Base-by-base conservation (phyloP, 1,140 invertebrate species). In the Orius insidiosus region DNA sequence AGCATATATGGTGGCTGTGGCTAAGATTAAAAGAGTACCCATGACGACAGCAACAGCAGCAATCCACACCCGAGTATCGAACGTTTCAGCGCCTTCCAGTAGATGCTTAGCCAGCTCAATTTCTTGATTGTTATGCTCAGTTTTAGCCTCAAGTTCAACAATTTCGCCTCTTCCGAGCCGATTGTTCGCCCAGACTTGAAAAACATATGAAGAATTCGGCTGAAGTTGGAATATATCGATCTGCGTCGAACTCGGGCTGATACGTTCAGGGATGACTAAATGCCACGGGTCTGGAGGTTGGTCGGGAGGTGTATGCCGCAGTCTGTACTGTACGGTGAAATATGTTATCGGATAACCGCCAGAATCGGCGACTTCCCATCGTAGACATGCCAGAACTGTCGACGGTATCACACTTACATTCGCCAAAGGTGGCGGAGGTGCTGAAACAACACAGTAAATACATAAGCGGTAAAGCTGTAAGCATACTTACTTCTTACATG, bases 181-280 rank as follows among this genome's bases (percentile, higher is more conserved):
- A 65, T 88, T 89, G 53, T 74, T 83, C 32, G 84, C 85, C 85
- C 85, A 89, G 49, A 88, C 79, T 59, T 81, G 69, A 67, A 89
- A 87, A 57, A 74, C 71, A 60, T 89, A 89, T 2, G 79, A 81
- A 31, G 83, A 82, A 59, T 87, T 88, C 38, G 85, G 80, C 53
- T 76, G 71, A 61, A 89, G 63, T 56, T 83, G 80, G 63, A 85
- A 88, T 39, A 89, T 76, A 59, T 88, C 83, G 60, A 86, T 76
- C 65, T 86, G 82, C 53, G 81, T 75, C 84, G 72, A 72, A 62
- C 76, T 76, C 14, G 79, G 76, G 55, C 73, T 76, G 57, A 85
- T 80, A 60, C 77, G 73, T 57, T 73, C 75, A 32, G 79, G 78
- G 50, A 71, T 71, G 55, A 81, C 80, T 16, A 71, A 68, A 53